These are phyloP conservation scores for Deroptyus accipitrinus DNA, from an alignment of 2,113 vertebrate genomes.

Conservation along the genomic window DNA sequence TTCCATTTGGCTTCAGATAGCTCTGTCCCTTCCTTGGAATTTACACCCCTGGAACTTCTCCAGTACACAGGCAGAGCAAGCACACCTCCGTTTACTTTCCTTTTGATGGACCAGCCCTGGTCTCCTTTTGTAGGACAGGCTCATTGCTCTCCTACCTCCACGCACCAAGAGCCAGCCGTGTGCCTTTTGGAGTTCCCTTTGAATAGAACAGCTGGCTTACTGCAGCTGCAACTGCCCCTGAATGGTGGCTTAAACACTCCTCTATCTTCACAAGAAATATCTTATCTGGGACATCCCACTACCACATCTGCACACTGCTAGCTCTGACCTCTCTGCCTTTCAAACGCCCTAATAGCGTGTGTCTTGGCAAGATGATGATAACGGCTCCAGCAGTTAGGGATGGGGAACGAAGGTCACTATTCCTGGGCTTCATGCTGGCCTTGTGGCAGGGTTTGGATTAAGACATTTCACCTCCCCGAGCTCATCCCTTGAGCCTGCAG, in stretches of 20 bases:
- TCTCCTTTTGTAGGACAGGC: neutral
- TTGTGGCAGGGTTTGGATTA: neutral
- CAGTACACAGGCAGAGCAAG: neutral
- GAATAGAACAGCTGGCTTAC: neutral
- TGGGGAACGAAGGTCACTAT: neutral
- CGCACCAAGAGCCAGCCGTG: neutral
- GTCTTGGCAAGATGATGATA: neutral
- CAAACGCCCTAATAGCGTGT: neutral
- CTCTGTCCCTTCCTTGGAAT: neutral
- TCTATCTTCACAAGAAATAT: neutral
- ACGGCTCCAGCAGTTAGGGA: fast-evolving
- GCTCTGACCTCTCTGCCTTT: neutral
- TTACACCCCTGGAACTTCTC: neutral
- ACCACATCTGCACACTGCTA: neutral
- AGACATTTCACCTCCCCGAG: neutral
- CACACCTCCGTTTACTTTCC: neutral
- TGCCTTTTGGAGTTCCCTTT: neutral
- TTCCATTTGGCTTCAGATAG: neutral
- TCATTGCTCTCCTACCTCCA: neutral
- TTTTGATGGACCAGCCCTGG: neutral
- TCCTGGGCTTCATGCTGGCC: neutral
- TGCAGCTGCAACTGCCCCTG: neutral
- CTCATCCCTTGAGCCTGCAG: neutral
- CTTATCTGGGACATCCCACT: neutral
- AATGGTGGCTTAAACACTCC: neutral